Base-by-base conservation (phyloP, 2,797 vertebrate genomes). In the Malacoctenus gilli region DNA sequence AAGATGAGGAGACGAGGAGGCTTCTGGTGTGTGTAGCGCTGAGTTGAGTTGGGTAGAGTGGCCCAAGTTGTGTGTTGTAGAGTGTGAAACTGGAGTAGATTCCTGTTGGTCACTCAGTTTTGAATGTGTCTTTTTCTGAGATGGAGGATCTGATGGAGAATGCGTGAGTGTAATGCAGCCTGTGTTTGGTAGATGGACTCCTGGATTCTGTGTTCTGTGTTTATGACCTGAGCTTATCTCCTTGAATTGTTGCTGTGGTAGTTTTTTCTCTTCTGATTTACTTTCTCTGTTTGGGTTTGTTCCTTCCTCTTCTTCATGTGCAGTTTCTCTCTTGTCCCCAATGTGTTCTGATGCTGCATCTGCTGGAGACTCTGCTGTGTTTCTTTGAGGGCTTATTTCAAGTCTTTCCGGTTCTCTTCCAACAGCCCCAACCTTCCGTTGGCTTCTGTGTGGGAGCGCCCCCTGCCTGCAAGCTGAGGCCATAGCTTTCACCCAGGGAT, bases 401-500 rank as follows among this genome's bases (percentile, higher is more conserved):
- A 35, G 32, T 42, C 9, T 68, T 21, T 64, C 48, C 18, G 51
- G 39, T 44, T 77, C 68, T 47, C 23, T 63, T 57, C 39, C 56
- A 21, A 32, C 4, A 19, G 21, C 16, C 12, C 15, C 9, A 22
- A 44, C 12, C 25, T 9, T 72, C 25, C 14, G 68, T 37, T 62
- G 63, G 63, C 42, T 20, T 71, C 65, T 83, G 60, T 78, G 55
- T 48, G 50, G 48, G 53, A 64, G 68, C 76, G 80, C 72, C 92
- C 89, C 43, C 92, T 82, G 60, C 55, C 60, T 78, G 85, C 88
- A 90, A 1, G 58, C 57, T 62, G 92, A 85, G 19, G 91, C 89
- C 41, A 87, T 90, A 15, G 83, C 85, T 70, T 90, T 92, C 62
- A 98, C 92, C 97, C 97, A 99, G 22, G 89, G 89, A 55, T 98